phyloP scores from a whole-genome alignment of 2,113 vertebrate genomes.

The Dromas ardeola region DNA sequence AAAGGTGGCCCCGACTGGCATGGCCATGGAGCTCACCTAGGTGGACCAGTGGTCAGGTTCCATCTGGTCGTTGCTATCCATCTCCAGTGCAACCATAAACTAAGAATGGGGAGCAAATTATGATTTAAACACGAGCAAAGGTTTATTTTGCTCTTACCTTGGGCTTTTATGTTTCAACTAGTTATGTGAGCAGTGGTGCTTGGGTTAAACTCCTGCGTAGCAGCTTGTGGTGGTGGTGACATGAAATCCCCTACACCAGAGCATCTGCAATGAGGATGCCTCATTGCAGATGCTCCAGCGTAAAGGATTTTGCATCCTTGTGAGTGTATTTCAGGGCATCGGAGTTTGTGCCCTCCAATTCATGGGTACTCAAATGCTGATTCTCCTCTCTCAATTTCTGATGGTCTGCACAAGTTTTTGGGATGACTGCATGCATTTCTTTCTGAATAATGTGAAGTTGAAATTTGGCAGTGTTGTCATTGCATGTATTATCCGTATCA shows the following conservation, averaged over 20 bases:
- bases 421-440: neutral
- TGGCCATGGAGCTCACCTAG: neutral
- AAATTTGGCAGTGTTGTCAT: neutral
- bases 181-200: neutral
- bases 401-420: neutral
- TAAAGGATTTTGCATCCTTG: neutral
- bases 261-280: neutral
- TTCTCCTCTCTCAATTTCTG: neutral
- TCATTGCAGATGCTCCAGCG: fast-evolving
- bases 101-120: neutral
- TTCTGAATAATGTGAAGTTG: neutral
- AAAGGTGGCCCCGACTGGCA: neutral
- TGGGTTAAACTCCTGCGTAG: fast-evolving
- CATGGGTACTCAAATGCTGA: neutral
- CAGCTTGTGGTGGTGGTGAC: neutral
- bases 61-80: neutral
- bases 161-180: neutral
- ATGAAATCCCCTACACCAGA: neutral
- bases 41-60: neutral
- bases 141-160: neutral
- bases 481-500: fast-evolving
- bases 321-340: neutral
- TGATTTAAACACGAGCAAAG: fast-evolving
- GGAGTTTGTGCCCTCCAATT: neutral
- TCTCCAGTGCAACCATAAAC: neutral